These are phyloP conservation scores for Dipodomys stephensi DNA, from an alignment of 2,113 vertebrate genomes.

Conservation along the genomic window DNA sequence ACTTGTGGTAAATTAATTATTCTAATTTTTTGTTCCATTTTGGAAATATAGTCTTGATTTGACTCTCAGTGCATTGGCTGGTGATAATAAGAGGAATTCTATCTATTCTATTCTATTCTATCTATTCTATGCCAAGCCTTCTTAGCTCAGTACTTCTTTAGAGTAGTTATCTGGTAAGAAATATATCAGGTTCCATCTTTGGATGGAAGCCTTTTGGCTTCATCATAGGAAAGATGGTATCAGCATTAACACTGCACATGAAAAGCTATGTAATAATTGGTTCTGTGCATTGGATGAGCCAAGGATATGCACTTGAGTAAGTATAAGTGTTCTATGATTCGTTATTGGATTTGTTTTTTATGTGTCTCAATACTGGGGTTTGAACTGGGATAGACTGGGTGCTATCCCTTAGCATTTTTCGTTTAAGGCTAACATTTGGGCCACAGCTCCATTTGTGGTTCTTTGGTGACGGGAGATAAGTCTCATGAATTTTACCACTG, in stretches of 20 bases:
- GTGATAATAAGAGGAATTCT: not conserved
- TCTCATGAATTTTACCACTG: too few species aligned
- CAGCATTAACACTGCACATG: not conserved
- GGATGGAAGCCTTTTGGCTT: not conserved
- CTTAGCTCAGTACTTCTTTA: not conserved
- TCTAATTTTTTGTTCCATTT: not conserved
- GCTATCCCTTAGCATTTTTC: too few species aligned
- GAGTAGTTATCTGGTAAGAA: not conserved
- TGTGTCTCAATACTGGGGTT: too few species aligned
- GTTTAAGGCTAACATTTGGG: too few species aligned
- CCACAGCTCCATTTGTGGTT: too few species aligned
- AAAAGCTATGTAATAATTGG: not conserved
- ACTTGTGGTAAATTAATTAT: not conserved
- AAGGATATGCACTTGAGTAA: not conserved
- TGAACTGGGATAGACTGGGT: too few species aligned
- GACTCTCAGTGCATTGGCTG: not conserved
- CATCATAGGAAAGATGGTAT: not conserved
- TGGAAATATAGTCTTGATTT: not conserved
- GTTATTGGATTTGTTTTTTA: not conserved
- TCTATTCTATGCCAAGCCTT: not conserved
- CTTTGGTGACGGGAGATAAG: too few species aligned
- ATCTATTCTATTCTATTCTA: not conserved
- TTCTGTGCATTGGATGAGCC: not conserved
- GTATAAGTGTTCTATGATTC: not conserved
- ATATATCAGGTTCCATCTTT: not conserved